Conservation (phyloP, 1,140 invertebrate species). For the Belonocnema kinseyi region DNA sequence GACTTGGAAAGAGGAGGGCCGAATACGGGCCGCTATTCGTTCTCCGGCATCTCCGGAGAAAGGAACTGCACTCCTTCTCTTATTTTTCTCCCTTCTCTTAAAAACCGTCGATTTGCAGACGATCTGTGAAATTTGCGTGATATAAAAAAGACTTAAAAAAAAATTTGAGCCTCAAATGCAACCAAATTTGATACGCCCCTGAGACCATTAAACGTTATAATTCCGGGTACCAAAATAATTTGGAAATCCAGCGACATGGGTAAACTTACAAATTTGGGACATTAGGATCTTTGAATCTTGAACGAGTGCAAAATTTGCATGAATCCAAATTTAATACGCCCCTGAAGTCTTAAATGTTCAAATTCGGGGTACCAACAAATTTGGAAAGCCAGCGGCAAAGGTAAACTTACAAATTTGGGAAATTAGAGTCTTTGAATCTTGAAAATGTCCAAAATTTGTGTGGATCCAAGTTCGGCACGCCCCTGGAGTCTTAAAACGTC, state of each 20-base stretch:
- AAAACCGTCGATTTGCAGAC: constrained; percentile 5
- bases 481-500: too few species aligned
- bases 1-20: neutral
- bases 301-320: too few species aligned
- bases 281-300: too few species aligned
- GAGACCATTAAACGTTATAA: neutral
- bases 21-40: constrained; percentile 29
- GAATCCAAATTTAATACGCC: too few species aligned
- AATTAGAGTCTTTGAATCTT: too few species aligned
- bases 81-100: constrained; percentile 42
- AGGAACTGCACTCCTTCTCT: constrained; percentile 46
- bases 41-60: constrained; percentile 50
- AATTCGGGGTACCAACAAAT: neutral
- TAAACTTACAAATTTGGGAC: neutral
- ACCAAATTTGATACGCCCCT: too few species aligned
- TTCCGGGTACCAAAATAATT: neutral
- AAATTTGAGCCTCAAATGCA: too few species aligned
- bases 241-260: neutral
- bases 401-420: neutral
- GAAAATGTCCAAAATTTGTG: too few species aligned
- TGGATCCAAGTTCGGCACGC: too few species aligned
- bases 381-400: neutral
- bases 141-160: neutral
- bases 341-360: constrained; percentile 3
- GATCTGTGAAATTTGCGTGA: neutral